Base-by-base conservation (phyloP, 2,797 vertebrate species). In the Cirrhinus molitorella region DNA sequence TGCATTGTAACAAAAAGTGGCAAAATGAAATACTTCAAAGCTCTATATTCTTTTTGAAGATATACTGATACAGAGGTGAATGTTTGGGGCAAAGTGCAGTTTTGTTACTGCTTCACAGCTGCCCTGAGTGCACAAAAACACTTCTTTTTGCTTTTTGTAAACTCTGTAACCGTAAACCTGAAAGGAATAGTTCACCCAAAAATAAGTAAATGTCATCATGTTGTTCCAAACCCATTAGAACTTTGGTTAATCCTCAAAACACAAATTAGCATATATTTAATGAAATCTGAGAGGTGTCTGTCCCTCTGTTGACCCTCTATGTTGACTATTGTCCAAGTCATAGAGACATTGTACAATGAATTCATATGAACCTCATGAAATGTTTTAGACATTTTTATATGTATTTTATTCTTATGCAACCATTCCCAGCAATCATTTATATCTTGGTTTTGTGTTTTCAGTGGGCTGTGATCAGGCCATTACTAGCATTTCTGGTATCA, bases 381-480 rank as follows among this genome's bases (percentile, higher is more conserved):
- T n/a, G n/a, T n/a, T n/a, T n/a, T n/a, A n/a, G n/a, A n/a, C n/a
- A n/a, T n/a, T n/a, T n/a, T n/a, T n/a, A n/a, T n/a, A n/a, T n/a
- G n/a, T n/a, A n/a, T n/a, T n/a, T n/a, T n/a, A n/a, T n/a, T n/a
- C n/a, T n/a, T n/a, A n/a, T n/a, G n/a, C n/a, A n/a, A n/a, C n/a
- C n/a, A n/a, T n/a, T 72, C 11, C 19, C 17, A 21, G 55, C 5
- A 68, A 55, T 57, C 34, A 25, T 25, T 16, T 5, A 28, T 49
- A 43, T 61, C 4, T 10, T 37, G 57, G 28, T 6, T 74, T 55
- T 83, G 71, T 75, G 72, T 75, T 88, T 89, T 0, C 93, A 99
- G 98, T 98, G 0, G 98, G 98, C 88, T 99, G 98, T 63, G 96
- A 99, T 91, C 98, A 99, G 90, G 96, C 95, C 81, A 95, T 99